A percentile compares a stretch with the other conserved stretches of the same genome.
Evolutionary conservation across 2,113 vertebrate species (phyloP).

Genomic region (Sebastes fasciatus): DNA sequence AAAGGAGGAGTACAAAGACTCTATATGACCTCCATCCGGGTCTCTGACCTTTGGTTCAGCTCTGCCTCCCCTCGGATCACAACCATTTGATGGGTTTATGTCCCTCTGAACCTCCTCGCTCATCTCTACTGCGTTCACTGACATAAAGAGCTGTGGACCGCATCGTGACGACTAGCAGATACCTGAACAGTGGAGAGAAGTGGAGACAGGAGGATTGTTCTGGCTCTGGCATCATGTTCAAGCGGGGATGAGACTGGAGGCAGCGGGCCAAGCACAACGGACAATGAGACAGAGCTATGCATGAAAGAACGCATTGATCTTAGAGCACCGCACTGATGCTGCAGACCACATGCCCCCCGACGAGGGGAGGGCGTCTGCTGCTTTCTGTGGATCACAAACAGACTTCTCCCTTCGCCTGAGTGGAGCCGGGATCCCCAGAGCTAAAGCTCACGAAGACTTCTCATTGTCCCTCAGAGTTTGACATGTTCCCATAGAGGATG

Average conservation of each 20-base stretch:
- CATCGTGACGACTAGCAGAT: not conserved
- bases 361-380: slow-evolving; percentile 34
- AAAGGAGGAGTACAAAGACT: not conserved
- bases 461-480: not conserved
- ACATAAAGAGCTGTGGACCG: not conserved
- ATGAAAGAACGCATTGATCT: slow-evolving; percentile 76
- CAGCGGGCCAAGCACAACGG: slow-evolving; percentile 34
- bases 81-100: not conserved
- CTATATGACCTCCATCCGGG: not conserved
- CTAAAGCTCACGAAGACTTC: not conserved
- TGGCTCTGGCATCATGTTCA: slow-evolving; percentile 36
- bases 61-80: not conserved
- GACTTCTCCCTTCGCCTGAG: slow-evolving; percentile 6
- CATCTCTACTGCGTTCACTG: not conserved
- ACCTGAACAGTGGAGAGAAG: slow-evolving; percentile 18
- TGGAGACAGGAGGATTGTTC: slow-evolving; percentile 39
- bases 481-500: not conserved
- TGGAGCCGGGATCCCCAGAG: not conserved
- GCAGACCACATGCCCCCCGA: slow-evolving; percentile 46
- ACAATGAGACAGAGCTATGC: slow-evolving; percentile 62
- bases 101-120: not conserved
- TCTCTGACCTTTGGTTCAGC: not conserved
- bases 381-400: slow-evolving; percentile 37
- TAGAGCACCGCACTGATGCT: slow-evolving; percentile 40
- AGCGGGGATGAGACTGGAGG: slow-evolving; percentile 48